Conservation (phyloP, 2,797 vertebrate genomes). For the Poecilia wingei region DNA sequence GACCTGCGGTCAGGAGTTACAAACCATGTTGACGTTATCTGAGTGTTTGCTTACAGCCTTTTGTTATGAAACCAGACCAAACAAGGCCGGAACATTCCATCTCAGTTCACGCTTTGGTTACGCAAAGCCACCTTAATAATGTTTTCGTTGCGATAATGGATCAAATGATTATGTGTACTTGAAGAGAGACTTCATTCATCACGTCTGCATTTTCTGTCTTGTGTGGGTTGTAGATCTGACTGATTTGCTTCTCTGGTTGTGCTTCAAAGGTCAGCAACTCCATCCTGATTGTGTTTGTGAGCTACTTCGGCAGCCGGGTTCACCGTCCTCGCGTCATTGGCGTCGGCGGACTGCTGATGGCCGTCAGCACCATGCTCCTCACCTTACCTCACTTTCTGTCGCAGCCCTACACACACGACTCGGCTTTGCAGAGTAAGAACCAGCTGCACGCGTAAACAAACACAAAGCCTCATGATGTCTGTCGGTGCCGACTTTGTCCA, state of each 20-base stretch:
- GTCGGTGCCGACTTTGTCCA: conserved; percentile 29
- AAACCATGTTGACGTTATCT: conserved; percentile 14
- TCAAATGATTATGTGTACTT: not conserved
- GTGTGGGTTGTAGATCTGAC: not conserved
- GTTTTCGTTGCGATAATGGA: conserved; percentile 5
- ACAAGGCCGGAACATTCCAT: not conserved
- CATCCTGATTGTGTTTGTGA: conserved; percentile 92
- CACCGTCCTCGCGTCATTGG: conserved; percentile 93
- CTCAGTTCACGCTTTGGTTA: not conserved
- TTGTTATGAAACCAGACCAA: conserved; percentile 9
- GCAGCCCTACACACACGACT: conserved; percentile 81
- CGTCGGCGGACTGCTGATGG: conserved; percentile 89
- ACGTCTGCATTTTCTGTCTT: not conserved
- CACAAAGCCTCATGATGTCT: not conserved
- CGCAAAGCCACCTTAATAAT: conserved; percentile 6
- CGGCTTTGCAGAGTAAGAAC: conserved; percentile 79
- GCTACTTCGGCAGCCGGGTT: conserved; percentile 93
- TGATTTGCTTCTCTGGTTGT: conserved; percentile 10
- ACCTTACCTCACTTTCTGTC: conserved; percentile 95
- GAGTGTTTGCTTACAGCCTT: not conserved
- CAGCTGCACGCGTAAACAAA: not conserved
- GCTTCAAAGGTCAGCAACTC: conserved; percentile 89
- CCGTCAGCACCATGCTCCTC: conserved; percentile 87
- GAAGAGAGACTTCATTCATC: not conserved
- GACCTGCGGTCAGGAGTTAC: not conserved